Conservation (phyloP, 2,113 vertebrate genomes). For the Pholis gunnellus region DNA sequence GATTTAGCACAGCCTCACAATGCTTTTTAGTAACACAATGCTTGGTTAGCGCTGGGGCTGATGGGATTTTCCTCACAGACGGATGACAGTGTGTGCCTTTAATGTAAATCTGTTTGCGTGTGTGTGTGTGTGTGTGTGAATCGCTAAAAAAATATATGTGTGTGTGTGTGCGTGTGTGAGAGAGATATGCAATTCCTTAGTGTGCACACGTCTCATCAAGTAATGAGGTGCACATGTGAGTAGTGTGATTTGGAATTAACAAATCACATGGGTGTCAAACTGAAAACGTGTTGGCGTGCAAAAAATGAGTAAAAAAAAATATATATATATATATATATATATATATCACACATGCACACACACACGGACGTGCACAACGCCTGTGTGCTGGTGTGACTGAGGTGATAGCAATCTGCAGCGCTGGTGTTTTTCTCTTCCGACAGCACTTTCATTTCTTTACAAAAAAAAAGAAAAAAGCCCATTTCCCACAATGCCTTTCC, state of each 20-base stretch:
- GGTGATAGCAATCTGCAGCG: slow-evolving; percentile 40
- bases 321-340: neutral
- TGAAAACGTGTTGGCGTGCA: slow-evolving; percentile 57
- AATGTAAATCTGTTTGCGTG: slow-evolving; percentile 46
- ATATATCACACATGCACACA: slow-evolving; percentile 10
- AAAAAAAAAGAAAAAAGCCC: neutral
- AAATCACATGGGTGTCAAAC: slow-evolving; percentile 59
- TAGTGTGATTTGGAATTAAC: slow-evolving; percentile 62
- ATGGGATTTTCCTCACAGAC: slow-evolving; percentile 57
- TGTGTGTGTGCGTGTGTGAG: neutral
- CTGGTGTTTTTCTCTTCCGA: slow-evolving; percentile 44
- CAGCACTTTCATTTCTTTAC: neutral
- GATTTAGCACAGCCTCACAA: slow-evolving; percentile 45
- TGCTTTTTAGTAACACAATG: slow-evolving; percentile 51
- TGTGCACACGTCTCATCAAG: slow-evolving; percentile 57
- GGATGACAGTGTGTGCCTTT: slow-evolving; percentile 54
- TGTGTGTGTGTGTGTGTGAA: slow-evolving; percentile 5
- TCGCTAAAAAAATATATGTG: too few species aligned
- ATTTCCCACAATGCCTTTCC: slow-evolving; percentile 31
- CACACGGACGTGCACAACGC: neutral
- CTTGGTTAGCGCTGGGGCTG: slow-evolving; percentile 43
- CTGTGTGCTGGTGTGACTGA: slow-evolving; percentile 41
- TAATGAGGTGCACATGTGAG: slow-evolving; percentile 70
- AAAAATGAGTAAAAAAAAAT: neutral
- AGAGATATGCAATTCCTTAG: slow-evolving; percentile 41